Evolutionary conservation across 2,797 vertebrate genomes (phyloP).

Genomic region (Vireo griseus): DNA sequence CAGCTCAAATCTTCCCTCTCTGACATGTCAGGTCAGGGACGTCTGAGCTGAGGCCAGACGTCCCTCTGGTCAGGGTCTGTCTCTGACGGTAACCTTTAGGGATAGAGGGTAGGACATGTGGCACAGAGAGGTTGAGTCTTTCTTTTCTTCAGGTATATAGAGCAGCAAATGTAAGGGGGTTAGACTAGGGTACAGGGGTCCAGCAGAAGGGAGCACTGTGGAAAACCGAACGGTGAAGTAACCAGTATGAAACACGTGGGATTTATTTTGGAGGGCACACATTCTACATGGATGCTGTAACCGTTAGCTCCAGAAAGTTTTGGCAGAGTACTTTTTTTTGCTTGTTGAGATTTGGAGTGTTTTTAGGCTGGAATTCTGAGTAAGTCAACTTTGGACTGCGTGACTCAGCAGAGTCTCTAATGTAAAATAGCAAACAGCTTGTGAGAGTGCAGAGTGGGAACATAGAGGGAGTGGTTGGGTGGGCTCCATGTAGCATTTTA

Average conservation of each 20-base stretch:
- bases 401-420: conserved; percentile 12
- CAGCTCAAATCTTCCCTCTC: background rate
- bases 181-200: background rate
- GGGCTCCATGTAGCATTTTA: conserved; percentile 21
- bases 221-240: background rate
- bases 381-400: background rate
- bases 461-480: background rate
- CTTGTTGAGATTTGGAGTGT: background rate
- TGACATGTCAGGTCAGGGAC: background rate
- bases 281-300: background rate
- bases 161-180: background rate
- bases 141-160: background rate
- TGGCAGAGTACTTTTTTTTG: background rate
- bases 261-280: background rate
- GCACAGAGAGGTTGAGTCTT: fast-evolving
- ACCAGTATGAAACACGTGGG: background rate
- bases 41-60: background rate
- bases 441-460: conserved; percentile 10
- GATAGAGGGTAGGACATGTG: background rate
- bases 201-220: background rate
- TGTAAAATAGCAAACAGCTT: conserved; percentile 4
- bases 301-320: background rate
- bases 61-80: background rate
- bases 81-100: background rate
- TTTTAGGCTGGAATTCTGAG: background rate